Conservation (phyloP, 2,888 invertebrate species). For the Eupithecia tripunctaria region DNA sequence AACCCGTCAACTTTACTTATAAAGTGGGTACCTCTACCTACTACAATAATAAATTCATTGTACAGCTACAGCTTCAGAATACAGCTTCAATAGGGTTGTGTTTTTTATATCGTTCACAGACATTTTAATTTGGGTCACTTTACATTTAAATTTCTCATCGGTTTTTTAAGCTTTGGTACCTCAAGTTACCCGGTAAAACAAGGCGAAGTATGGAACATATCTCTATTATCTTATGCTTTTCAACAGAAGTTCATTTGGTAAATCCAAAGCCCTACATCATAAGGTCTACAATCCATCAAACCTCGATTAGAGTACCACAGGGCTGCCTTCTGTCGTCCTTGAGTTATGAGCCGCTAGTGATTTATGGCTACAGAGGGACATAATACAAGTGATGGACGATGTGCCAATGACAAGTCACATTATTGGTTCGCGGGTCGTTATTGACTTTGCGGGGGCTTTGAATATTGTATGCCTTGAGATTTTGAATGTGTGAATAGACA, state of each 20-base stretch:
- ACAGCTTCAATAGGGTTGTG: background rate
- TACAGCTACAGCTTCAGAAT: background rate
- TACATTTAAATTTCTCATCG: too few species aligned
- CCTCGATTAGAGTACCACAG: conserved; percentile 14
- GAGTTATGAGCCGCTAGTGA: conserved; percentile 69
- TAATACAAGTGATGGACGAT: conserved; percentile 66
- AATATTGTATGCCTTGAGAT: conserved; percentile 21
- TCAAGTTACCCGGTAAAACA: background rate
- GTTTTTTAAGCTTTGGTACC: too few species aligned
- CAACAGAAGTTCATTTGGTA: background rate
- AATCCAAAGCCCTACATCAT: background rate
- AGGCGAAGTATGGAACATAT: background rate
- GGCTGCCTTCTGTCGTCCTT: conserved; percentile 45
- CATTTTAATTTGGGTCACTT: background rate
- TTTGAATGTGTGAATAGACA: conserved; percentile 12
- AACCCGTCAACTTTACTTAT: background rate
- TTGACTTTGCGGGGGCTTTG: conserved; percentile 44
- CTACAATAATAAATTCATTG: background rate
- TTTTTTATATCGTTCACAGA: background rate
- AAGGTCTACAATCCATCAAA: conserved; percentile 16
- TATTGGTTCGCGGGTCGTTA: conserved; percentile 64
- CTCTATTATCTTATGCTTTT: background rate
- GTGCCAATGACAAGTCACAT: conserved; percentile 57
- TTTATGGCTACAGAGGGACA: conserved; percentile 61
- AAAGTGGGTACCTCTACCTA: background rate